These are phyloP conservation scores for Atherinomorus stipes DNA, from an alignment of 2,113 vertebrate species.

Conservation along the genomic window DNA sequence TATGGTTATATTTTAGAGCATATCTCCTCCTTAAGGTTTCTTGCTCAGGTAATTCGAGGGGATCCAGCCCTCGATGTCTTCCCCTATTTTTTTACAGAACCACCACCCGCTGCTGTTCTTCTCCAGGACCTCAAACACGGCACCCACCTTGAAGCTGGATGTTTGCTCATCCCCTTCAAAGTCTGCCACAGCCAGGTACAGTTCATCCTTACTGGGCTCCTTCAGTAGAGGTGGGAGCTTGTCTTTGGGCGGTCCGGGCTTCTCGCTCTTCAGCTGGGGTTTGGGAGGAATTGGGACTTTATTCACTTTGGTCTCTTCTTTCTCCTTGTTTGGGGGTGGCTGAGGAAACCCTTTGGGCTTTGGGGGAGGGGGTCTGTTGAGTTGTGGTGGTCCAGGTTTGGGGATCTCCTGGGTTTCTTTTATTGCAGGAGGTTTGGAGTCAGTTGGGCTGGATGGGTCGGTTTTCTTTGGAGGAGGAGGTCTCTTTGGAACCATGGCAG, in stretches of 20 bases:
- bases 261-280: constrained; percentile 83
- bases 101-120: constrained; percentile 96
- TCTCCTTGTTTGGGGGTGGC: constrained; percentile 68
- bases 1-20: constrained; percentile 7
- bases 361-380: constrained; percentile 89
- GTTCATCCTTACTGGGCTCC: constrained; percentile 84
- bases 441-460: constrained; percentile 70
- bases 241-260: constrained; percentile 84
- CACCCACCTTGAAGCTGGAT: constrained; percentile 93
- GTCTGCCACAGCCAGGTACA: constrained; percentile 95
- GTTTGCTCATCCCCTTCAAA: constrained; percentile 95
- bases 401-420: constrained; percentile 81
- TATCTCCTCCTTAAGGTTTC: constrained; percentile 87
- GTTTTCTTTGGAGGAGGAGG: constrained; percentile 95
- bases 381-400: constrained; percentile 60
- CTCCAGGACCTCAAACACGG: constrained; percentile 94
- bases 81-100: constrained; percentile 94
- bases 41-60: constrained; percentile 97
- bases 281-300: constrained; percentile 84
- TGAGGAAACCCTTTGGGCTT: constrained; percentile 88
- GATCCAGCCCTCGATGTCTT: constrained; percentile 94
- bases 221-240: constrained; percentile 75
- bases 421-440: constrained; percentile 72
- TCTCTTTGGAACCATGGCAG: constrained; percentile 87
- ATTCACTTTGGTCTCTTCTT: constrained; percentile 86